phyloP scores from a whole-genome alignment of 2,113 vertebrate species.

The Nyctereutes procyonoides region DNA sequence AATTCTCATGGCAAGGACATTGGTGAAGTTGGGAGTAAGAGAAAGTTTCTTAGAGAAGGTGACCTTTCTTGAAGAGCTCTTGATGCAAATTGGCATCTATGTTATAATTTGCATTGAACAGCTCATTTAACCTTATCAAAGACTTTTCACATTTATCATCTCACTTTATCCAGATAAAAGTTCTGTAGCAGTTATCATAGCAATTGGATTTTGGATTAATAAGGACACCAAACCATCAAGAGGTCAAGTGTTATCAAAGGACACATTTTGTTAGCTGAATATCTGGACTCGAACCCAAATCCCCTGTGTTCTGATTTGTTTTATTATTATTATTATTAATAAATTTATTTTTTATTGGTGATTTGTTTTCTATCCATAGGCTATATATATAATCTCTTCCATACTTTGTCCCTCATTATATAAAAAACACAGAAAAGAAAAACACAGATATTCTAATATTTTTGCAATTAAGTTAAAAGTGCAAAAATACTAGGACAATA shows the following conservation, averaged over 20 bases:
- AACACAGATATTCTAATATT: background rate
- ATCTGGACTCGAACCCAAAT: background rate
- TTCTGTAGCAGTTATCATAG: background rate
- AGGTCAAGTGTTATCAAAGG: slow-evolving; percentile 2
- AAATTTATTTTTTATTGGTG: background rate
- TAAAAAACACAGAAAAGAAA: slow-evolving; percentile 22
- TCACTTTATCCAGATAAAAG: background rate
- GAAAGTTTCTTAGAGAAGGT: background rate
- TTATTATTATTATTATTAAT: background rate
- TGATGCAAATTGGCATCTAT: background rate
- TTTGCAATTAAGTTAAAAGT: slow-evolving; percentile 33
- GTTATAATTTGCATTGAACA: background rate
- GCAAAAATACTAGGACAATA: background rate
- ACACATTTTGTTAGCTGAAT: background rate
- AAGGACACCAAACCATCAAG: background rate
- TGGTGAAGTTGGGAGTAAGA: background rate
- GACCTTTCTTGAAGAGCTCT: background rate
- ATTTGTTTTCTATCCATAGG: background rate
- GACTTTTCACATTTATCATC: background rate
- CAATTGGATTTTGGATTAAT: background rate
- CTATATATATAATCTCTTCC: slow-evolving; percentile 16
- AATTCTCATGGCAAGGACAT: background rate
- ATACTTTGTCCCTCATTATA: background rate
- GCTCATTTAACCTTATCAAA: background rate
- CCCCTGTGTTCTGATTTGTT: background rate